Base-by-base conservation (phyloP, 2,113 vertebrate genomes). In the Cryptotis parvus region DNA sequence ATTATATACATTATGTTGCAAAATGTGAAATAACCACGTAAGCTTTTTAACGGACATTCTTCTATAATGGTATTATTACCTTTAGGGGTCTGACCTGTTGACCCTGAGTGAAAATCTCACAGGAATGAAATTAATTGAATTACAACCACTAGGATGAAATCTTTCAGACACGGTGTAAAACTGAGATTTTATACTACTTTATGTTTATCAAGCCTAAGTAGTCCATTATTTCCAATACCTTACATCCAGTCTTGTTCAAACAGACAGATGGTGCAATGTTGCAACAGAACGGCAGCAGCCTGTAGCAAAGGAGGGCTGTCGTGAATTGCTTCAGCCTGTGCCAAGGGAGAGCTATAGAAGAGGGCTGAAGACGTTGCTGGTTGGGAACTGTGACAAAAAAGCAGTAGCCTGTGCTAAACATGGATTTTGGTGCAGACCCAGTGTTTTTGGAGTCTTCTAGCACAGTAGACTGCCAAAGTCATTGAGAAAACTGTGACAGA, bases 91-190 rank as follows among this genome's bases (percentile, higher is more conserved):
- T 95, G 0, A 97, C 95, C 96, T 98, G 97, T 91, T 98, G 98
- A 91, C 97, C 91, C 0, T 98, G 96, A 11, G 98, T 97, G 55
- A 87, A 99, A 99, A 95, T 65, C 98, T 98, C 97, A 99, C 97
- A 22, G 98, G 98, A 92, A 99, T 99, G 91, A 99, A 98, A 98
- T 99, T 99, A 95, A 98, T 97, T 0, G 98, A 97, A 55, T 99
- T 98, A 92, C n/a, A n/a, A n/a, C 99, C 98, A 92, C 97, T 97
- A 94, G 97, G 88, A 89, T 98, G 98, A 96, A 98, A 98, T 99
- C 98, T 99, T 63, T 99, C 98, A 66, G 99, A 98, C 91, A 98
- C 98, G 97, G 98, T 98, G 97, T 99, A 99, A 98, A 99, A 99
- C 96, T 99, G 98, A 52, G 98, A 98, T 95, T 98, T 96, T 92